Evolutionary conservation across 2,113 vertebrate species (phyloP), one percentile per base, ranked within the genome.

Genomic region (Malurus alboscapulatus): DNA sequence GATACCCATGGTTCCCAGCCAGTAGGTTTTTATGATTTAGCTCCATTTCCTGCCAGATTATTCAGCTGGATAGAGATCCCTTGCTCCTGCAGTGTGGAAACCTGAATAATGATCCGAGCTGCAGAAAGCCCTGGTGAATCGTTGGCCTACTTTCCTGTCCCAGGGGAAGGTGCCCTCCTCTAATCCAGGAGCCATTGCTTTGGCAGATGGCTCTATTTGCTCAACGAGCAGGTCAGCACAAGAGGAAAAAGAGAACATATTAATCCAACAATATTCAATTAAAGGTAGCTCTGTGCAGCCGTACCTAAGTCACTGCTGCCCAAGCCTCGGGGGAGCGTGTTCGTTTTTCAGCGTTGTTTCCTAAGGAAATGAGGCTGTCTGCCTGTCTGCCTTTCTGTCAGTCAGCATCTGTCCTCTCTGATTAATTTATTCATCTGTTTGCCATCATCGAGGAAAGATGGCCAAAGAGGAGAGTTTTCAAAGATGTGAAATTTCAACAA

Each of bases 161-260:
- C 94, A 44, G 54, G 76, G 94, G 48, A 95, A 91, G 88, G 72
- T 90, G 77, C 53, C 50, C 54, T 84, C 69, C 91, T 93, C 90
- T 90, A 90, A 94, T 92, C 92, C 90, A 62, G 95, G 85, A 94
- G 87, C 85, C 85, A 54, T 91, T 90, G 91, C 92, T 93, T 91
- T 94, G 95, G 95, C 91, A 96, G 90, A 94, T 91, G 95, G 63
- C 92, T 96, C 71, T 96, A 91, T 94, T 94, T 96, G 74, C 85
- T 90, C 94, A 90, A 77, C 21, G 93, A 94, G 75, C 91, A 92
- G 94, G 95, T 95, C 95, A 91, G 87, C 75, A 91, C 75, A 71
- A 76, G 82, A 92, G 84, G 63, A 85, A 92, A 93, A 94, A 91
- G 25, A 88, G 94, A 94, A 88, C 79, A 71, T 86, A 90, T 95